These are phyloP conservation scores for Samia ricini DNA, from an alignment of 1,140 invertebrate species.

Conservation along the genomic window DNA sequence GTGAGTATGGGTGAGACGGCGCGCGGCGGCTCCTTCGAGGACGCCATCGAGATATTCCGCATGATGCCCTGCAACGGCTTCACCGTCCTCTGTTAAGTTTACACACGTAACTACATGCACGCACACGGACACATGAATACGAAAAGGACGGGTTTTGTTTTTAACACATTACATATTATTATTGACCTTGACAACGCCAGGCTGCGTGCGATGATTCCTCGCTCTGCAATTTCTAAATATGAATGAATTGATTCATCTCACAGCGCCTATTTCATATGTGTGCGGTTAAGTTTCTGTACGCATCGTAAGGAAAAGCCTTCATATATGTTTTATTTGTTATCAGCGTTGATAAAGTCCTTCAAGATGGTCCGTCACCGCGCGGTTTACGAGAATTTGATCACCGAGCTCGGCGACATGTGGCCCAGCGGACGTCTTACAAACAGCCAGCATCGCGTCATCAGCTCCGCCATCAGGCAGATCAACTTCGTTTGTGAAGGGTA, in stretches of 20 bases:
- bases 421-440: constrained; percentile 4
- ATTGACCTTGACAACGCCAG: no score
- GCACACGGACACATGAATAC: not conserved
- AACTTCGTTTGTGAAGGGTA: constrained; percentile 39
- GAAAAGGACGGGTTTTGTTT: no score
- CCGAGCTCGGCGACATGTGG: constrained; percentile 28
- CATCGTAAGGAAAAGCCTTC: no score
- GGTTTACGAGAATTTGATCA: constrained; percentile 25
- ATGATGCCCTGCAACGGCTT: constrained; percentile 21
- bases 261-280: no score
- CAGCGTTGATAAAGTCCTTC: constrained; percentile 21
- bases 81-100: constrained; percentile 11
- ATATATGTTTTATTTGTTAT: not conserved
- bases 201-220: no score
- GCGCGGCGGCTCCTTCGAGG: constrained; percentile 8
- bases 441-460: constrained; percentile 19
- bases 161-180: no score
- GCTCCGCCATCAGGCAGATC: constrained; percentile 20
- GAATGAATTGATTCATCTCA: no score
- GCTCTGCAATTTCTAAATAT: no score
- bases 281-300: no score
- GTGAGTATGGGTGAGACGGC: constrained; percentile 12
- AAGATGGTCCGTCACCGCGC: constrained; percentile 20
- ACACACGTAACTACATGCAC: not conserved
- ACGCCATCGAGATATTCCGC: constrained; percentile 17